These are phyloP conservation scores for Scortum barcoo DNA, from an alignment of 2,113 vertebrate genomes.

Conservation along the genomic window DNA sequence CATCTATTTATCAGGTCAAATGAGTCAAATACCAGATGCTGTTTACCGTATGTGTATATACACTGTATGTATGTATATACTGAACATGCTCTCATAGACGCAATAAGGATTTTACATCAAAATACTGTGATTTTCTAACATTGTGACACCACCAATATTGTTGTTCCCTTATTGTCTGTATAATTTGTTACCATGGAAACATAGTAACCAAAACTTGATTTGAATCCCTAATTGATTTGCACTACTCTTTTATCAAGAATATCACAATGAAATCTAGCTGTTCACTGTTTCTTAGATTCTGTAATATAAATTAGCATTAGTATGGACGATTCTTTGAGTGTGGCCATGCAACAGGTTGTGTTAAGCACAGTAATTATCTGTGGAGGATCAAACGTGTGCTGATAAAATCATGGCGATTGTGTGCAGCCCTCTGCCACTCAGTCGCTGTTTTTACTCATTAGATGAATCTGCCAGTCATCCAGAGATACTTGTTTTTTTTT, in stretches of 20 bases:
- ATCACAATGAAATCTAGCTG: neutral
- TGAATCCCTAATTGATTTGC: neutral
- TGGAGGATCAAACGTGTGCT: neutral
- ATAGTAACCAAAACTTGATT: neutral
- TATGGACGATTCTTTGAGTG: neutral
- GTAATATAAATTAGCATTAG: neutral
- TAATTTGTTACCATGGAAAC: neutral
- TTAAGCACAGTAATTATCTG: conserved; percentile 14
- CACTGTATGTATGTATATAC: too few species aligned
- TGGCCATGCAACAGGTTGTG: conserved; percentile 18
- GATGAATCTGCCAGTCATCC: conserved; percentile 46
- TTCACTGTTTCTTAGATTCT: neutral
- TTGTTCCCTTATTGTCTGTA: neutral
- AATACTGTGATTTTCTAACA: neutral
- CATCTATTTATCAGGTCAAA: conserved; percentile 11
- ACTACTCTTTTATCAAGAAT: neutral
- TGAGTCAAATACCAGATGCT: neutral
- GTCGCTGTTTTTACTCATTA: conserved; percentile 18
- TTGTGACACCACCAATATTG: too few species aligned
- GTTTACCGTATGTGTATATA: neutral
- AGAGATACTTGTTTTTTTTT: conserved; percentile 38
- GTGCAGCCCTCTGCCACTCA: neutral
- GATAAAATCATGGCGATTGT: conserved; percentile 8
- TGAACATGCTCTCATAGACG: too few species aligned
- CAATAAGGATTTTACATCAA: neutral